Base-by-base conservation (phyloP, 2,113 vertebrate species). In the Pterophyllum scalare region DNA sequence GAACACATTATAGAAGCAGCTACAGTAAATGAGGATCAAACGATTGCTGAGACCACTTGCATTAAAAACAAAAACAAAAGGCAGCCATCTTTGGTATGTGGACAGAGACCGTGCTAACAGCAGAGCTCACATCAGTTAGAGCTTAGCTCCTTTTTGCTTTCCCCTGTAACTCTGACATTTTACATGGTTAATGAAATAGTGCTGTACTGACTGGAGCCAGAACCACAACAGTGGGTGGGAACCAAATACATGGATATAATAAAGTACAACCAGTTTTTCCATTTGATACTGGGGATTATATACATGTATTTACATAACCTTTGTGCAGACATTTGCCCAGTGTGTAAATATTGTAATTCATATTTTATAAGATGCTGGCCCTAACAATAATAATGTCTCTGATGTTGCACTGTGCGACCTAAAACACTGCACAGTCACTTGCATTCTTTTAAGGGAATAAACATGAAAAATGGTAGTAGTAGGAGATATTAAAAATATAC, bases 331-430 rank as follows among this genome's bases (percentile, higher is more conserved):
- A 86, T 86, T 81, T 65, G 56, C 64, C 67, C 61, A 82, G 85
- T 84, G 62, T 90, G 84, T 79, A 94, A 91, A 94, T 89, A 89
- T 88, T 89, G 81, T 80, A 87, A 87, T 59, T 70, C 54, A 87
- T 33, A 20, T 58, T 88, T 88, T 91, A 75, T 54, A 84, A 64
- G 38, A 59, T 33, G 83, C 17, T 84, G 59, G 43, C 5, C 58
- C 31, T 19, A 78, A 57, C 33, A 80, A 59, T 79, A 72, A 88
- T 6, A 24, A 80, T 86, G 84, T 62, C 88, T 92, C 82, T 86
- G 40, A 75, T 77, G 57, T 84, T 75, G 72, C 57, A 87, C n/a
- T 31, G 62, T 61, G 56, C 28, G 4, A 24, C 28, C 46, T 28
- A 77, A 70, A 82, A 65, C 75, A 46, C 5, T 59, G 28, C 70